phyloP scores from a whole-genome alignment of 2,888 invertebrate species.

The Neoscelio sp. region DNA sequence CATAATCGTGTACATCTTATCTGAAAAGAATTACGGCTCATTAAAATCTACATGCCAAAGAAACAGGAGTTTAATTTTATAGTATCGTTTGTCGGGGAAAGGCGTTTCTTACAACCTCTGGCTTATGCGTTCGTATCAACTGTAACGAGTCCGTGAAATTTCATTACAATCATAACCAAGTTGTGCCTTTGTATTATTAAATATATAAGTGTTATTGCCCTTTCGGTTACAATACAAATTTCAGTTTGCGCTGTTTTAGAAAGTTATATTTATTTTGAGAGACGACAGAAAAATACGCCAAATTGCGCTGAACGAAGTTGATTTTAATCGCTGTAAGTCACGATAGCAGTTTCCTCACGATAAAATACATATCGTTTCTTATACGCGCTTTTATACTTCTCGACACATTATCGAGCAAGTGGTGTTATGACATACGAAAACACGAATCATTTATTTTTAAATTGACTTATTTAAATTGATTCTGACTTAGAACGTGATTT shows the following conservation, averaged over 20 bases:
- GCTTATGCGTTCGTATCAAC: conserved; percentile 27
- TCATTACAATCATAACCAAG: conserved; percentile 34
- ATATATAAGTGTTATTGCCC: conserved; percentile 28
- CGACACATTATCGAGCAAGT: no score
- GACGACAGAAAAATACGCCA: neutral
- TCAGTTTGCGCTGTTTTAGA: no score
- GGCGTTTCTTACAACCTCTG: conserved; percentile 28
- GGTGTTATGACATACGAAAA: no score
- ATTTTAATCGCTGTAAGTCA: no score
- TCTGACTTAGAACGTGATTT: no score
- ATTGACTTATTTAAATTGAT: no score
- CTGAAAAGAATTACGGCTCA: conserved; percentile 40
- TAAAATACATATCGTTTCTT: no score
- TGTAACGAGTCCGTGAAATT: conserved; percentile 33
- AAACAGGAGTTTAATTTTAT: conserved; percentile 32
- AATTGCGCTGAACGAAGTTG: no score
- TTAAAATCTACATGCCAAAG: conserved; percentile 44
- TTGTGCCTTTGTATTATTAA: no score
- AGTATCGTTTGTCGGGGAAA: conserved; percentile 32
- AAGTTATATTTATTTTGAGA: neutral
- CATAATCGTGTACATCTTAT: conserved; percentile 23
- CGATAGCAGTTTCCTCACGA: no score
- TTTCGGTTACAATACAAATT: neutral
- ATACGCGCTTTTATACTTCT: no score
- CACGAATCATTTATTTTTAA: no score